phyloP scores from a whole-genome alignment of 2,797 vertebrate species.

The Rhinogobio ventralis region DNA sequence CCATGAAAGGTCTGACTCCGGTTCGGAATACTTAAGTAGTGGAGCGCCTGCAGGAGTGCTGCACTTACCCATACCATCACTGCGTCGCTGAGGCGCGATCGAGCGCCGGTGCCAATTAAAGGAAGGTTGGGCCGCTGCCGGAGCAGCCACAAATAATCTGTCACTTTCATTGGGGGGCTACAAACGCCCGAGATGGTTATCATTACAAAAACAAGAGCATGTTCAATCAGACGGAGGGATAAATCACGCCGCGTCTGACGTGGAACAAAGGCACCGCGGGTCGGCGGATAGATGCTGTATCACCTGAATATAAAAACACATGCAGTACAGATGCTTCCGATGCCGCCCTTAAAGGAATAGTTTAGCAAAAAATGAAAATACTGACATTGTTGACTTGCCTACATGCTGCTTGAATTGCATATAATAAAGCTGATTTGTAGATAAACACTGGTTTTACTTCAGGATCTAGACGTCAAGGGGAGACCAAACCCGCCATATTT shows the following conservation, averaged over 20 bases:
- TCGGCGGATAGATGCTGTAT: slow-evolving; percentile 14
- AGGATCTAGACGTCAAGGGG: neutral
- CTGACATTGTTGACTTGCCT: no score
- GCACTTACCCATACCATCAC: slow-evolving; percentile 49
- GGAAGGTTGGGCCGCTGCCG: slow-evolving; percentile 44
- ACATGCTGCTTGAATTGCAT: neutral
- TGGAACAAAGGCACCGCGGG: slow-evolving; percentile 41
- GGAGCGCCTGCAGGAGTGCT: slow-evolving; percentile 41
- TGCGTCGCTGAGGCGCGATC: slow-evolving; percentile 37
- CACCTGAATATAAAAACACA: slow-evolving; percentile 33
- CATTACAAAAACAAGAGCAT: slow-evolving; percentile 57
- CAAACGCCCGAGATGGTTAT: slow-evolving; percentile 59
- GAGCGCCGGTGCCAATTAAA: slow-evolving; percentile 54
- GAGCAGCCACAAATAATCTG: slow-evolving; percentile 55
- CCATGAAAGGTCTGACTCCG: slow-evolving; percentile 52
- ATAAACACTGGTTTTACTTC: neutral
- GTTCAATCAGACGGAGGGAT: slow-evolving; percentile 47
- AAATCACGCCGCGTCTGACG: slow-evolving; percentile 40
- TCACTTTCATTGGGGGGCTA: slow-evolving; percentile 52
- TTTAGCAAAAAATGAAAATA: neutral
- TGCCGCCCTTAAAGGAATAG: neutral
- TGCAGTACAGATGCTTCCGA: neutral
- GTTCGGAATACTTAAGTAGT: slow-evolving; percentile 54
- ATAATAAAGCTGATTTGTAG: neutral
- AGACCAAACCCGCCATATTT: neutral